Evolutionary conservation across 1,140 invertebrate genomes (phyloP).

Genomic region (Pinna nobilis): DNA sequence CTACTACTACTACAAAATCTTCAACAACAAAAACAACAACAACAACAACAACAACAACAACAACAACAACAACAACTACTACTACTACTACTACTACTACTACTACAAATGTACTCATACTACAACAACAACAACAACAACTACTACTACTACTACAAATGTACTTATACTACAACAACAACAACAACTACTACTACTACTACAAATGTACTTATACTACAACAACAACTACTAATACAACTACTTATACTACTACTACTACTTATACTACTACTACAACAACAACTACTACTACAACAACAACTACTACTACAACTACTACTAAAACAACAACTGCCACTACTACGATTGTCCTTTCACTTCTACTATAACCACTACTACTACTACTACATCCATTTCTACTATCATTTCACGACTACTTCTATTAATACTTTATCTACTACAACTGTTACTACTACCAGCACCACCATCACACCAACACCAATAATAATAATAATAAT

Average conservation of each 20-base stretch:
- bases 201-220: not conserved
- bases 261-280: constrained; percentile 30
- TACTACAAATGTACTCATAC: constrained; percentile 19
- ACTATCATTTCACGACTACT: constrained; percentile 33
- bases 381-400: constrained; percentile 26
- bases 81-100: constrained; percentile 28
- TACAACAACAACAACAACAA: not conserved
- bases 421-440: constrained; percentile 33
- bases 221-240: not conserved
- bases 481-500: not conserved
- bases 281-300: constrained; percentile 36
- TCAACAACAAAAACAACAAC: constrained; percentile 14
- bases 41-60: not conserved
- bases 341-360: no score
- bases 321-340: constrained; percentile 28
- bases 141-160: constrained; percentile 17
- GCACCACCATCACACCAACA: constrained; percentile 18
- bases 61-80: not conserved
- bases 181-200: not conserved
- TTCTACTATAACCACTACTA: constrained; percentile 25
- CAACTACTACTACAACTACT: constrained; percentile 34
- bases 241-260: constrained; percentile 32
- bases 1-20: not conserved
- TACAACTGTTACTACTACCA: constrained; percentile 35
- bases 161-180: not conserved